Evolutionary conservation across 1,140 invertebrate species (phyloP).

Genomic region (Heliothis subflexa): DNA sequence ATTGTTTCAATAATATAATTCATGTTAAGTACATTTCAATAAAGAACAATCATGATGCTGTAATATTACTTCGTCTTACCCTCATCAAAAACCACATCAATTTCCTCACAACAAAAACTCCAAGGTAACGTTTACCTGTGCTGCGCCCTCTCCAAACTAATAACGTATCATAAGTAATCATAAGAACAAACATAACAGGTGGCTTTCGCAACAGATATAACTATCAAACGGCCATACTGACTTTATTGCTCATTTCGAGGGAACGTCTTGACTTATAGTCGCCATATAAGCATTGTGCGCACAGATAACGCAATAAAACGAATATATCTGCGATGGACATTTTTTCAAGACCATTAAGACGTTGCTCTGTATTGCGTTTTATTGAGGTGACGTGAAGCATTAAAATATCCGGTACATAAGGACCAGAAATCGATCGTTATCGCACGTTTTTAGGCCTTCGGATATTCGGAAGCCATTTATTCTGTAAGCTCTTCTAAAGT

Average conservation of each 20-base stretch:
- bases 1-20: too few relatives aligned
- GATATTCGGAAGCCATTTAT: too few relatives aligned
- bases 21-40: too few relatives aligned
- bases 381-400: conserved; percentile 11
- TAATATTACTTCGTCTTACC: too few relatives aligned
- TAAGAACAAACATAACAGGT: conserved; percentile 48
- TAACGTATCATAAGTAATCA: conserved; percentile 6
- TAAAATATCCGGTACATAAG: neutral
- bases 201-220: conserved; percentile 32
- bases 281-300: conserved; percentile 47
- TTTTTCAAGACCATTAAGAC: conserved; percentile 20
- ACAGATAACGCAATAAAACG: conserved; percentile 43
- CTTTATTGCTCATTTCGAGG: conserved; percentile 51
- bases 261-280: conserved; percentile 43
- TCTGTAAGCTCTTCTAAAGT: too few relatives aligned
- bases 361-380: neutral
- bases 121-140: neutral
- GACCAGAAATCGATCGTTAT: neutral
- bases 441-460: too few relatives aligned
- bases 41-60: too few relatives aligned
- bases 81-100: neutral
- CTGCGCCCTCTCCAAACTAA: neutral
- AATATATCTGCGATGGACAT: conserved; percentile 11
- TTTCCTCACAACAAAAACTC: neutral
- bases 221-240: conserved; percentile 46